Evolutionary conservation across 2,797 vertebrate species (phyloP).

Genomic region (Arnoldichthys spilopterus): DNA sequence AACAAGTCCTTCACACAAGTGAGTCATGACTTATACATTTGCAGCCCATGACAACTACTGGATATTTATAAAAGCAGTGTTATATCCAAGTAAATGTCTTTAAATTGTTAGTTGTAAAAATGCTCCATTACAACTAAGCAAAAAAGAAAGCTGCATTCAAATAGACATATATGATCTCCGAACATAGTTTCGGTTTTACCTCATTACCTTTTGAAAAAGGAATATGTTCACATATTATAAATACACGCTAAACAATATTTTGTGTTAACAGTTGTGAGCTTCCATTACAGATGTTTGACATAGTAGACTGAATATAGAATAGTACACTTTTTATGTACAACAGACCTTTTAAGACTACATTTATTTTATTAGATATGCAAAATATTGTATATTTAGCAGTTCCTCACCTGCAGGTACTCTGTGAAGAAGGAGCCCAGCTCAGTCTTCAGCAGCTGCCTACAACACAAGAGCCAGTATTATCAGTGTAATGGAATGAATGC

Average conservation of each 20-base stretch:
- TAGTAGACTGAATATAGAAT: background rate
- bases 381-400: background rate
- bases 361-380: background rate
- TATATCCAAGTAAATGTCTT: background rate
- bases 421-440: conserved; percentile 97
- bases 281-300: background rate
- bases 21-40: background rate
- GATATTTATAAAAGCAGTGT: background rate
- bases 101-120: too few relatives aligned
- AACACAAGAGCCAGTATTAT: conserved; percentile 5
- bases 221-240: too few relatives aligned
- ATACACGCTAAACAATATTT: background rate
- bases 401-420: conserved; percentile 90
- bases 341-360: too few relatives aligned
- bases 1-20: background rate
- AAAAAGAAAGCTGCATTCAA: too few relatives aligned
- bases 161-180: too few relatives aligned
- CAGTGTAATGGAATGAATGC: background rate
- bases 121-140: too few relatives aligned
- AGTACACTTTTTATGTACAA: background rate
- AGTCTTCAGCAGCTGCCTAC: conserved; percentile 93
- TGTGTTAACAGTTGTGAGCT: background rate
- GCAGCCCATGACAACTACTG: background rate
- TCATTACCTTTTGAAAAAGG: too few relatives aligned
- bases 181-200: too few relatives aligned